Percentiles rank a stretch among this genome's conserved stretches.
These are phyloP conservation scores for Dasypolia templi DNA, from an alignment of 2,888 invertebrate genomes.

Conservation along the genomic window DNA sequence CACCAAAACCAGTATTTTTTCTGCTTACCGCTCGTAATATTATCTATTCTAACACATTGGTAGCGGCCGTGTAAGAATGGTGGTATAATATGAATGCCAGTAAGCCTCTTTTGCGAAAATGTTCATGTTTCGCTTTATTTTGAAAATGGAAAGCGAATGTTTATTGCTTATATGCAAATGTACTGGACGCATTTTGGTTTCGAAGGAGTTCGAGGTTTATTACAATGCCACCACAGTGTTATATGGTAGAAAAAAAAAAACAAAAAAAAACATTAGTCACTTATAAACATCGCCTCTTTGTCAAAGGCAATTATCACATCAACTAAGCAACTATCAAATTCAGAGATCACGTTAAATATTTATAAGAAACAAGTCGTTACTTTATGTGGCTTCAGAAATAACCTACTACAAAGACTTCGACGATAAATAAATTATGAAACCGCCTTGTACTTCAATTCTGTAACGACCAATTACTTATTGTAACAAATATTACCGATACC, in stretches of 20 bases:
- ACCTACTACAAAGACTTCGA: neutral
- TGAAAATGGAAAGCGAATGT: constrained; percentile 16
- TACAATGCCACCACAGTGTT: constrained; percentile 10
- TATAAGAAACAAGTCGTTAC: constrained; percentile 31
- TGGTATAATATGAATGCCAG: constrained; percentile 29
- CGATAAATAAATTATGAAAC: constrained; percentile 22
- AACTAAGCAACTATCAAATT: constrained; percentile 19
- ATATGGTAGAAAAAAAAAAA: neutral
- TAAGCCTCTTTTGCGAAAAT: constrained; percentile 9
- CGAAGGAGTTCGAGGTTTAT: neutral
- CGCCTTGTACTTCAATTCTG: constrained; percentile 7
- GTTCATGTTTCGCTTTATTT: constrained; percentile 11
- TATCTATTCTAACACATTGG: too few species aligned
- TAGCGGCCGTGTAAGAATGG: too few species aligned
- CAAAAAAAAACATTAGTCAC: too few species aligned
- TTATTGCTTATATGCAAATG: neutral
- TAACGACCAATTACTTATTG: constrained; percentile 34
- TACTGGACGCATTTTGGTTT: constrained; percentile 2
- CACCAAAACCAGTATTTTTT: too few species aligned
- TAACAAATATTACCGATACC: constrained; percentile 47
- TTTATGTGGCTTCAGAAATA: constrained; percentile 25
- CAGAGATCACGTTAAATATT: constrained; percentile 36
- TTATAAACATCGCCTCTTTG: neutral
- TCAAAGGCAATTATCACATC: too few species aligned
- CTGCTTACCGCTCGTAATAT: too few species aligned